Evolutionary conservation across 2,888 invertebrate species (phyloP), one percentile per base, ranked within the genome.

Genomic region (Falcaria lacertinaria): DNA sequence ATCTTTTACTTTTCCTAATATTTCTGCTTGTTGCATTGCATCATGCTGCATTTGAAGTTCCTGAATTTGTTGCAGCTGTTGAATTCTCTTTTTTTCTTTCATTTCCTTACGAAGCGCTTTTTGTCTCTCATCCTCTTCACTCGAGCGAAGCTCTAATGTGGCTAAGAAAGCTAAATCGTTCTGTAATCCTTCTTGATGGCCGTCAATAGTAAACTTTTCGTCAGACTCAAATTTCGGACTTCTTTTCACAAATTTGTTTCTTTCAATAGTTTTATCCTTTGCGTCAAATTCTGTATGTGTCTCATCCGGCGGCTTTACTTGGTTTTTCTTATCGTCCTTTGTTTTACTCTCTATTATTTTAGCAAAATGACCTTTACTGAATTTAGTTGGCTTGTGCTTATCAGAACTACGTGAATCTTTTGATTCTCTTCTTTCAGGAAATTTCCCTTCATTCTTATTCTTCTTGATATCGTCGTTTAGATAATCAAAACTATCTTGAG

Each of bases 401-500:
- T 84, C 88, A 39, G 64, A 59, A 57, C 63, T 69, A 54, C 83
- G 88, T 0, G 82, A 76, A 60, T 95, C 95, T 82, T 94, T 94
- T 34, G 94, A 94, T 67, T 95, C 94, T 44, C 94, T 85, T 47
- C 94, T 84, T 69, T 93, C 93, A 2, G 80, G 68, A 38, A 83
- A 58, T 65, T 91, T 92, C 8, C 78, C 69, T 32, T 85, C 90
- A 44, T 90, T 85, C 75, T 92, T 93, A 54, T 90, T 84, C 51
- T 92, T 91, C 62, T 94, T 94, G 2, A 88, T 69, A 11, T 92
- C 91, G 47, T 94, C 93, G 41, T 88, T 83, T 2, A 90, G 70
- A 41, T 81, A 81, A 54, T 92, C 91, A 40, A 88, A 58, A 62
- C 91, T 91, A 45, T 96, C 96, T 70, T 96, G 95, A 1, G 94